Conservation (phyloP, 2,888 invertebrate genomes). For the Rhagium mordax region DNA sequence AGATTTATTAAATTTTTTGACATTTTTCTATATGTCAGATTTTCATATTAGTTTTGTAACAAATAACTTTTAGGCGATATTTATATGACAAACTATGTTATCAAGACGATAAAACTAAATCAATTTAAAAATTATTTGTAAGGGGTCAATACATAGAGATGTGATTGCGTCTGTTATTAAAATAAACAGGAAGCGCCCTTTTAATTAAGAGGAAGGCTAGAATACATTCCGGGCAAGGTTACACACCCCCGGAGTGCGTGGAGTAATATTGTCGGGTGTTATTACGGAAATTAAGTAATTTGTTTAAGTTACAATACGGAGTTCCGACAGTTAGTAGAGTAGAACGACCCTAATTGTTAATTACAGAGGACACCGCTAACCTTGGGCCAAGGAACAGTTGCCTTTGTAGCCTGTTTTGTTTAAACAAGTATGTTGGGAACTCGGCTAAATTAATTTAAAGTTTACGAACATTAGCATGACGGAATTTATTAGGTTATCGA, state of each 20-base stretch:
- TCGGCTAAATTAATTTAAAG: conserved; percentile 16
- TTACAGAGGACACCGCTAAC: conserved; percentile 28
- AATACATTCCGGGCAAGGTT: conserved; percentile 5
- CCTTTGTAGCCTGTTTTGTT: conserved; percentile 18
- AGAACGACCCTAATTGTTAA: conserved; percentile 31
- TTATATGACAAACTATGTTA: too few species aligned
- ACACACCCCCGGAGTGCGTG: conserved; percentile 20
- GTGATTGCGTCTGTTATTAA: not conserved
- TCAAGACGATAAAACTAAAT: too few species aligned
- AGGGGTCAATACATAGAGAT: not conserved
- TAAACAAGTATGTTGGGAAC: conserved; percentile 17
- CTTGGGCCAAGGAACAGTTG: conserved; percentile 3
- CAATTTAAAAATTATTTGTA: not conserved
- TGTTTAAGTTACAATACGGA: conserved; percentile 46
- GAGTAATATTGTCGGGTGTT: conserved; percentile 28
- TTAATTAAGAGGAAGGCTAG: conserved; percentile 16
- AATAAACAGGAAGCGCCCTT: not conserved
- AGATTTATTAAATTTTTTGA: too few species aligned
- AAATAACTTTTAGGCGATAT: too few species aligned
- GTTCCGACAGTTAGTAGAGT: conserved; percentile 38
- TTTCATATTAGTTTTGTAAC: too few species aligned
- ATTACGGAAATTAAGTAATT: conserved; percentile 52
- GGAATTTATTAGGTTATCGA: conserved; percentile 1
- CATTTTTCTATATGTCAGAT: too few species aligned
- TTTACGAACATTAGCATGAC: not conserved